phyloP scores from a whole-genome alignment of 2,888 invertebrate genomes.

The Ophion slaviceki region DNA sequence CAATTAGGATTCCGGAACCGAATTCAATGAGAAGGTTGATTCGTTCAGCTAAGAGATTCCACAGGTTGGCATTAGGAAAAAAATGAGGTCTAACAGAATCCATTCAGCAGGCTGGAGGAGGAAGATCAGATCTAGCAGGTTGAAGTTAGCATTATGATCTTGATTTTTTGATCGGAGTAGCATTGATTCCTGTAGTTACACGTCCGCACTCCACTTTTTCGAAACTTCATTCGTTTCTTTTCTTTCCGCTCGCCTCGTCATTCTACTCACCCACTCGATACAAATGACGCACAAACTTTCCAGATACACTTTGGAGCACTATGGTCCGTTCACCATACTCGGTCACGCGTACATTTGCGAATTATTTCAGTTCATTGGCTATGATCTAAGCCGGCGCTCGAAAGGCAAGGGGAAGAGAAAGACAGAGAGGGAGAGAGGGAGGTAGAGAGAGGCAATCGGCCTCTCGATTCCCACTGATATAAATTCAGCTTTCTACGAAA shows the following conservation, averaged over 20 bases:
- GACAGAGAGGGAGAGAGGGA: too few species aligned
- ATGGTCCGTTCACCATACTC: conserved; percentile 14
- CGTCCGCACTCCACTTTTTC: background rate
- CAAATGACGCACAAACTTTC: background rate
- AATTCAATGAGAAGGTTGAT: too few species aligned
- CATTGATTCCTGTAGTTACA: background rate
- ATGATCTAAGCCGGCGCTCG: conserved; percentile 26
- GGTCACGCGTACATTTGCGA: conserved; percentile 21
- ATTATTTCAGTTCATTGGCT: conserved; percentile 31
- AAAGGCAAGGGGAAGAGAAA: background rate
- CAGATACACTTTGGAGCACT: conserved; percentile 3
- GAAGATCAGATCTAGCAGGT: too few species aligned
- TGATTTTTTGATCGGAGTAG: background rate
- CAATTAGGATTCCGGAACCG: too few species aligned
- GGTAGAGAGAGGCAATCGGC: background rate
- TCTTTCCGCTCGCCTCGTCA: background rate
- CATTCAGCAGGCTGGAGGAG: too few species aligned
- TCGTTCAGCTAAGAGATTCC: too few species aligned
- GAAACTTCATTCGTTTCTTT: background rate
- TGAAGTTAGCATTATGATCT: too few species aligned
- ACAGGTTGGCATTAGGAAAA: too few species aligned
- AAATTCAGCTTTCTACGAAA: conserved; percentile 58
- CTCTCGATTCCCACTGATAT: conserved; percentile 37
- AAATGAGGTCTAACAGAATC: too few species aligned
- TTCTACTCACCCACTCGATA: background rate